Evolutionary conservation across 1,140 invertebrate genomes (phyloP).

Genomic region (Phymastichus coffea): DNA sequence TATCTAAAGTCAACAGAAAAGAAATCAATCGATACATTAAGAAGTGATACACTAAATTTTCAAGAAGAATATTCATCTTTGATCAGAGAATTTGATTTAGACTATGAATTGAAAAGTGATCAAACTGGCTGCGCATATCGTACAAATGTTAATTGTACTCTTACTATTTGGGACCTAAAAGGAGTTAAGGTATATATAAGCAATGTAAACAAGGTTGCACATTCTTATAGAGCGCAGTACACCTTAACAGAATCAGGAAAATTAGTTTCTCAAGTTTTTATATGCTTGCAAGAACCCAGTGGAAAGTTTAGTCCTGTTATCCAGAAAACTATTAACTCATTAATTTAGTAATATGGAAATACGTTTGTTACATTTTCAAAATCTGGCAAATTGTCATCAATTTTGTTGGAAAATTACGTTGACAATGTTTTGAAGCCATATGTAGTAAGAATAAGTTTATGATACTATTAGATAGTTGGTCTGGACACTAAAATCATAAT

Average conservation of each 20-base stretch:
- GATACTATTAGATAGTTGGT: no score
- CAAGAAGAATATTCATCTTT: neutral
- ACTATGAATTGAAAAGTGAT: neutral
- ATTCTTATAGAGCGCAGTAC: neutral
- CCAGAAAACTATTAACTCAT: no score
- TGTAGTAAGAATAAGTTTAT: no score
- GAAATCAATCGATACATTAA: neutral
- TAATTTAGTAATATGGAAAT: no score
- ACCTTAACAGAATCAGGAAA: neutral
- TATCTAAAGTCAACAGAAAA: neutral
- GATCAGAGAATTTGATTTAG: neutral
- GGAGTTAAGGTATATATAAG: neutral
- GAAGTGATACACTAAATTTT: neutral
- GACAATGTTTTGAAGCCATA: no score
- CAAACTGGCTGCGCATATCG: neutral
- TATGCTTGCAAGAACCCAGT: constrained; percentile 20
- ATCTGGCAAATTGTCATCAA: no score
- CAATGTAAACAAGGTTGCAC: neutral
- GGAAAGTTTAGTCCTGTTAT: neutral
- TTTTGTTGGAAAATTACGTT: no score
- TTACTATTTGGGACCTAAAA: neutral
- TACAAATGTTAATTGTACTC: neutral
- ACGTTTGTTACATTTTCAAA: no score
- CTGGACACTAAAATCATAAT: no score
- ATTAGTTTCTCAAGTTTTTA: neutral